Evolutionary conservation across 2,113 vertebrate genomes (phyloP), one percentile per base, ranked within the genome.

Genomic region (Eidolon helvum): DNA sequence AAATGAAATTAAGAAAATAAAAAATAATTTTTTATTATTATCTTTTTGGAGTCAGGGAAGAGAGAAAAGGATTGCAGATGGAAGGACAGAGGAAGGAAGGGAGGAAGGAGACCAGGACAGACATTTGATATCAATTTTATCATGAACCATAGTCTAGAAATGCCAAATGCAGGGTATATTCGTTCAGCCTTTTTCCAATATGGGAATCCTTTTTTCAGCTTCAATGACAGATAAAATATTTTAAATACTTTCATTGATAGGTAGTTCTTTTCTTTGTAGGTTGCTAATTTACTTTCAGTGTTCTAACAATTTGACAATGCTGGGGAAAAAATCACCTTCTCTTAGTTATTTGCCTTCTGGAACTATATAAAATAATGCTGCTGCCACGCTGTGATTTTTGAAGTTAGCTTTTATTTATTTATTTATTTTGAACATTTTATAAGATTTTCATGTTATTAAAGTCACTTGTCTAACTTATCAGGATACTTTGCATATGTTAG

Each of bases 221-320:
- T 80, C 35, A 59, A 38, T 91, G 75, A 74, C 22, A 92, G 53
- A 80, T 79, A 40, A 24, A 87, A 91, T 77, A 90, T 14, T 75
- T 94, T 80, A 82, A 93, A 86, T 66, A 86, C 71, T 94, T 95
- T 50, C 28, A 74, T 19, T 94, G 43, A 74, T 74, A 86, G 28
- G 4, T 40, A 91, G 38, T 40, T 87, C 55, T 63, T 96, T 94
- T 74, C 61, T 82, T 90, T 88, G 43, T 66, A 96, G 21, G 10
- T 48, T 93, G 28, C 82, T 66, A 80, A 80, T 87, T 83, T 96
- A 43, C 61, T 91, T 86, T 93, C 53, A 69, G 68, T 66, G 35
- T 89, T 92, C 45, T 86, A 89, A 68, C 85, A 59, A 83, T 45
- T 85, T 61, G 38, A 57, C 7, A 24, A 4, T 45, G 68, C 35